Percentiles rank a stretch among this genome's conserved stretches.
phyloP scores from a whole-genome alignment of 1,140 invertebrate genomes.

The Zaprionus ornatus region DNA sequence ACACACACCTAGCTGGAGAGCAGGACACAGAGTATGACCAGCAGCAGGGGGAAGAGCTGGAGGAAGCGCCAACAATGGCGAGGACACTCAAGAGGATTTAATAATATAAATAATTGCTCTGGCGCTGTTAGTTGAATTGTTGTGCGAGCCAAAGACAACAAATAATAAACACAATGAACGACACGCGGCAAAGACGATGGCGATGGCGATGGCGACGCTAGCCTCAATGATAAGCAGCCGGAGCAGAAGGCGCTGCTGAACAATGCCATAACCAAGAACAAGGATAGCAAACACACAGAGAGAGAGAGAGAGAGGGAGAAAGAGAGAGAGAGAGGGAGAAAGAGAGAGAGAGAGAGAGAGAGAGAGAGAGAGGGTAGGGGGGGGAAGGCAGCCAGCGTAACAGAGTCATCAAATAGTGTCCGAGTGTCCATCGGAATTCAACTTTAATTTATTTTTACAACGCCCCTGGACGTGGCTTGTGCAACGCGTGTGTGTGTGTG shows the following conservation, averaged over 20 bases:
- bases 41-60: neutral
- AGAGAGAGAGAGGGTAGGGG: neutral
- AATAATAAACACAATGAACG: conserved; percentile 75
- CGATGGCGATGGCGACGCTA: conserved; percentile 30
- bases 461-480: conserved; percentile 18
- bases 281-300: conserved; percentile 5
- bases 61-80: conserved; percentile 19
- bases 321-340: too few relatives aligned
- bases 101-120: conserved; percentile 83
- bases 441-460: conserved; percentile 79
- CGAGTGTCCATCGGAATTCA: conserved; percentile 57
- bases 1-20: neutral
- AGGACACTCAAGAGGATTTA: conserved; percentile 78
- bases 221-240: conserved; percentile 63
- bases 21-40: conserved; percentile 6
- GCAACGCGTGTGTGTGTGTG: neutral
- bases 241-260: conserved; percentile 18
- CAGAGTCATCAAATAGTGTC: conserved; percentile 28
- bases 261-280: conserved; percentile 23
- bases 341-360: neutral
- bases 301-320: neutral
- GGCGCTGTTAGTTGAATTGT: conserved; percentile 74
- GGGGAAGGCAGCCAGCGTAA: neutral
- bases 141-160: conserved; percentile 71
- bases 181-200: conserved; percentile 16